Evolutionary conservation across 2,888 invertebrate genomes (phyloP), one percentile per base, ranked within the genome.

Genomic region (Dolichomitus sp.): DNA sequence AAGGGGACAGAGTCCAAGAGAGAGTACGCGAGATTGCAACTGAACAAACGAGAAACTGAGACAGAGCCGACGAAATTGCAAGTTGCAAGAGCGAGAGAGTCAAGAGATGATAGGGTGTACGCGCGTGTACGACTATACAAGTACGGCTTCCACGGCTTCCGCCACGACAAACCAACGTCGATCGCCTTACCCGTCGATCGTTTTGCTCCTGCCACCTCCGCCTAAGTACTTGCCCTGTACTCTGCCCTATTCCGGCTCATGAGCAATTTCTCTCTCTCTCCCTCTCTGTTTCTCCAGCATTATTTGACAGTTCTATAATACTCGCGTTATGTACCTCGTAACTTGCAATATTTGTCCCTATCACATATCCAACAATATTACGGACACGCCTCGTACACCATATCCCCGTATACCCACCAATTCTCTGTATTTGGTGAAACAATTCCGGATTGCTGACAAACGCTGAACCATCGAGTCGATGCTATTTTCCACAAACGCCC

Each of bases 141-240:
- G 88, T 93, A 91, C 42, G 93, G 93, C 93, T 93, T 93, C 93
- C 88, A 91, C 80, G 93, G 92, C 93, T 92, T 92, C 93, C 90
- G 89, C 91, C 89, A 88, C 91, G 92, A 92, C 92, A 93, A 93
- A 93, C 93, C 93, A 93, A 93, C 93, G 92, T 90, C 93, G 92
- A 93, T 93, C 92, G 91, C 90, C 92, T 93, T 93, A 93, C 90
- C 89, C 91, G 89, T 90, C 91, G 91, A 93, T 92, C 92, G 93
- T 91, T 93, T 93, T 92, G 92, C 92, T 89, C 86, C 88, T 90
- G 89, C 88, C 90, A 90, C 90, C 89, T 92, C 69, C 87, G 85
- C 80, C 89, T 89, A 90, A 91, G 88, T 89, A 91, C 89, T 92
- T 89, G 87, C 84, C 86, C 63, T 63, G 63, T 42, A 42, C 33